Conservation (phyloP, 2,797 vertebrate genomes). For the Astyanax mexicanus region DNA sequence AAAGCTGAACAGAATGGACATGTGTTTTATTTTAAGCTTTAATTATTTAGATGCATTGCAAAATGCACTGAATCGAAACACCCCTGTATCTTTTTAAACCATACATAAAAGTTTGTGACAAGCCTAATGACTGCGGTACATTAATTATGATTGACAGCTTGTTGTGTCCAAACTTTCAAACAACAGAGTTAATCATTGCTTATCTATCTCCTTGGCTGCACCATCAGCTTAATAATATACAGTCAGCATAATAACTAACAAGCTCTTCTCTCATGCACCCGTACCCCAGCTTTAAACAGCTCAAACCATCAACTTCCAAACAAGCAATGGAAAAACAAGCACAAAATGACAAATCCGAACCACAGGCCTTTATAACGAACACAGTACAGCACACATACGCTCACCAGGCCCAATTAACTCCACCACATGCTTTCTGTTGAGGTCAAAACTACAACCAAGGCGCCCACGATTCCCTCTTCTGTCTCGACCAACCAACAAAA, state of each 20-base stretch:
- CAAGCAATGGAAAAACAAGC: constrained; percentile 28
- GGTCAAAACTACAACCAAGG: constrained; percentile 25
- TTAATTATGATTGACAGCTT: too few relatives aligned
- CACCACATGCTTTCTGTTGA: constrained; percentile 27
- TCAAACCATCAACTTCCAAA: constrained; percentile 7
- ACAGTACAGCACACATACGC: constrained; percentile 11
- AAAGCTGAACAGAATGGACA: too few relatives aligned
- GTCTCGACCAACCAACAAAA: constrained; percentile 31
- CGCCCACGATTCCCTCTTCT: constrained; percentile 32
- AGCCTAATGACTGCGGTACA: too few relatives aligned
- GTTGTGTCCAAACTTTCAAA: neutral
- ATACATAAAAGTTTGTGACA: too few relatives aligned
- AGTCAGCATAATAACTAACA: neutral
- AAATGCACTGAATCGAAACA: too few relatives aligned
- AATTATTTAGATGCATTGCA: too few relatives aligned
- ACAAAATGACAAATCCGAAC: constrained; percentile 22
- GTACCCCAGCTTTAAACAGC: neutral
- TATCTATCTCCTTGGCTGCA: neutral
- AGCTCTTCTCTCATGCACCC: constrained; percentile 1
- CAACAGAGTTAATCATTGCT: neutral
- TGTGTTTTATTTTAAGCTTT: too few relatives aligned
- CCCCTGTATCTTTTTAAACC: too few relatives aligned
- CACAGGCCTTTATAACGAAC: constrained; percentile 33
- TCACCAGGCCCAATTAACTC: constrained; percentile 27
- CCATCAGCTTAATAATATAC: too few relatives aligned